A percentile compares a stretch with the other conserved stretches of the same genome.
Evolutionary conservation across 2,113 vertebrate species (phyloP).

Genomic region (Rhinopomastus cyanomelas): DNA sequence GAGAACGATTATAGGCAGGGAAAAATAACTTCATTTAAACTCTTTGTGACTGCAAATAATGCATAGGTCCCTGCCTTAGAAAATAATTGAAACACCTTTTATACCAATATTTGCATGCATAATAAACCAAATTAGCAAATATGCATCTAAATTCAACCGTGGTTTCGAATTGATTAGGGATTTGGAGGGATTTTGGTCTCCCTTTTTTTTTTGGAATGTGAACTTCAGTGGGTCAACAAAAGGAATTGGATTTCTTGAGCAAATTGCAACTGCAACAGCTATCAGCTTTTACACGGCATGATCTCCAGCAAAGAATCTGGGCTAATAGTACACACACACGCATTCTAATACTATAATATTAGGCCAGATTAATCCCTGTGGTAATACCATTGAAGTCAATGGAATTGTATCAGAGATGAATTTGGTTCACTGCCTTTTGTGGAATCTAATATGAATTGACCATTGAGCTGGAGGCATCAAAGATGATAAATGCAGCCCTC

Average conservation of each 20-base stretch:
- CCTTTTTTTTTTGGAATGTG: constrained; percentile 31
- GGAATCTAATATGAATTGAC: constrained; percentile 41
- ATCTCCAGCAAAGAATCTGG: constrained; percentile 43
- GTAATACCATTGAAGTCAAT: constrained; percentile 59
- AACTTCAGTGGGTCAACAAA: constrained; percentile 72
- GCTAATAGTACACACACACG: constrained; percentile 8
- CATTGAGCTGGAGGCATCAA: constrained; percentile 51
- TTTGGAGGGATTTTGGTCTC: neutral
- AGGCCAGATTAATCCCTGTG: constrained; percentile 55
- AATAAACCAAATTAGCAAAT: constrained; percentile 81
- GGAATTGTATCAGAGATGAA: constrained; percentile 62
- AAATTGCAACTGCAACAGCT: constrained; percentile 68
- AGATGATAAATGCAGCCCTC: constrained; percentile 43
- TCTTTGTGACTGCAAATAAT: constrained; percentile 92
- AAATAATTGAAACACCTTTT: constrained; percentile 86
- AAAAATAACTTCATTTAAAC: constrained; percentile 99
- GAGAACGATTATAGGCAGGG: constrained; percentile 95
- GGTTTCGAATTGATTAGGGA: constrained; percentile 60
- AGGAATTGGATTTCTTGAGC: constrained; percentile 61
- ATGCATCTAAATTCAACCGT: constrained; percentile 77
- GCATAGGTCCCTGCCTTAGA: constrained; percentile 90
- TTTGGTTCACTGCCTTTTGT: constrained; percentile 59
- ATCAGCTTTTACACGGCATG: constrained; percentile 38
- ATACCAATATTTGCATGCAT: constrained; percentile 83
- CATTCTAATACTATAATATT: constrained; percentile 42